These are phyloP conservation scores for Nemotelus nigrinus DNA, from an alignment of 2,888 invertebrate genomes.

Conservation along the genomic window DNA sequence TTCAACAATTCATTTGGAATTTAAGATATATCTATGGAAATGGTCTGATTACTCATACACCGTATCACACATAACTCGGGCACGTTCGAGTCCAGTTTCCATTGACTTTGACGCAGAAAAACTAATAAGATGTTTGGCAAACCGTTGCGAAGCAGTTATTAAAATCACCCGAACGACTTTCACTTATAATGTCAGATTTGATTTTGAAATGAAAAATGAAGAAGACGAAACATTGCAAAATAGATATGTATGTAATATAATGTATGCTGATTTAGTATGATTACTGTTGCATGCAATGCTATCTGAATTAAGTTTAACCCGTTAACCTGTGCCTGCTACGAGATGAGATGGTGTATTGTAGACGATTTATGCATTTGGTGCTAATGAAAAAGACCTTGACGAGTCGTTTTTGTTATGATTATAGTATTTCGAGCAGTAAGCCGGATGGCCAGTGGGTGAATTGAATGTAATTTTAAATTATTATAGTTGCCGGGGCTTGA, in stretches of 20 bases:
- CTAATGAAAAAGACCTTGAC: conserved; percentile 41
- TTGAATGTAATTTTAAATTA: conserved; percentile 40
- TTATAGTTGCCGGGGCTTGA: not conserved
- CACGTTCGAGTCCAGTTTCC: too few species aligned
- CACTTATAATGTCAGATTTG: conserved; percentile 5
- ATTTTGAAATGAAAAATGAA: not conserved
- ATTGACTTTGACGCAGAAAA: not conserved
- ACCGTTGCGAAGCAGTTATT: conserved; percentile 22
- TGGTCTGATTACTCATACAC: not conserved
- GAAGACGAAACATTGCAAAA: not conserved
- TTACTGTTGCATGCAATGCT: not conserved
- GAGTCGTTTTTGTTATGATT: conserved; percentile 13
- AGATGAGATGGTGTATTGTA: not conserved
- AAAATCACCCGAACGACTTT: conserved; percentile 10
- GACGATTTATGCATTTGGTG: not conserved
- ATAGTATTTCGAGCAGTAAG: not conserved
- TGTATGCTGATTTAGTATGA: not conserved
- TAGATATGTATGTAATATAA: too few species aligned
- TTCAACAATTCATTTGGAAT: not conserved
- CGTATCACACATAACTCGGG: too few species aligned
- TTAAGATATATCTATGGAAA: not conserved
- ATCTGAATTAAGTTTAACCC: not conserved
- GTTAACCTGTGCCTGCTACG: conserved; percentile 3
- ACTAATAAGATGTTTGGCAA: not conserved
- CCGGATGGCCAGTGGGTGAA: conserved; percentile 37